A percentile compares a stretch with the other conserved stretches of the same genome.
Evolutionary conservation across 2,888 invertebrate genomes (phyloP).

Genomic region (Meliscaeva auricollis): DNA sequence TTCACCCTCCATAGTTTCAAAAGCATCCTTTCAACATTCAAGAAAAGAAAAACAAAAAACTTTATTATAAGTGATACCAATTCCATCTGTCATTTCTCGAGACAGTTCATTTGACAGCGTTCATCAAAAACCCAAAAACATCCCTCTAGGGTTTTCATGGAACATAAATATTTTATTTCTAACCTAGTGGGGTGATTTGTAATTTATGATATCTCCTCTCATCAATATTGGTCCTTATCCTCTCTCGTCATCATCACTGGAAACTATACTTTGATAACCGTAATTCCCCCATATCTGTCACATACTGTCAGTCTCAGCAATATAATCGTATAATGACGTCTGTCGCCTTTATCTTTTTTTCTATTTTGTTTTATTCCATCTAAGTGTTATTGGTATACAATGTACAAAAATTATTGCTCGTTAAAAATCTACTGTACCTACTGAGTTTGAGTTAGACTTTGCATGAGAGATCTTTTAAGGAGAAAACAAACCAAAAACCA

Average conservation of each 20-base stretch:
- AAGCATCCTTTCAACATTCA: not conserved
- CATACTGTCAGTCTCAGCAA: slow-evolving; percentile 29
- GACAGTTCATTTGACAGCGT: slow-evolving; percentile 17
- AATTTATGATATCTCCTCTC: slow-evolving; percentile 10
- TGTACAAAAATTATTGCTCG: no score
- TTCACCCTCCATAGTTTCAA: not conserved
- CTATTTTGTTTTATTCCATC: not conserved
- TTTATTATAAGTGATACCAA: slow-evolving; percentile 7
- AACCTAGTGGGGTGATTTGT: slow-evolving; percentile 20
- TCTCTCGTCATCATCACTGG: slow-evolving; percentile 17
- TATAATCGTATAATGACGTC: slow-evolving; percentile 44
- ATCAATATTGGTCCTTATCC: slow-evolving; percentile 40
- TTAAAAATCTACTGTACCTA: slow-evolving; percentile 65
- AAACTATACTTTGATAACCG: slow-evolving; percentile 44
- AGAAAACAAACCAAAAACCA: slow-evolving; percentile 10
- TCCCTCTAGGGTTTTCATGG: not conserved
- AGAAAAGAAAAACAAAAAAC: not conserved
- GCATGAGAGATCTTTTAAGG: slow-evolving; percentile 25
- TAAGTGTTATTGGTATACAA: slow-evolving; percentile 41
- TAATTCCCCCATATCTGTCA: slow-evolving; percentile 26
- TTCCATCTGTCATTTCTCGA: slow-evolving; percentile 19
- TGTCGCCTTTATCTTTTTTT: slow-evolving; percentile 36
- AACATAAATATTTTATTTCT: not conserved
- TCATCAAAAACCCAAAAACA: slow-evolving; percentile 10
- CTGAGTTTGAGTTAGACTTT: slow-evolving; percentile 15